Percentiles rank a stretch among this genome's conserved stretches.
Conservation (phyloP, 1,140 invertebrate genomes). For the Propsilocerus akamusi region DNA sequence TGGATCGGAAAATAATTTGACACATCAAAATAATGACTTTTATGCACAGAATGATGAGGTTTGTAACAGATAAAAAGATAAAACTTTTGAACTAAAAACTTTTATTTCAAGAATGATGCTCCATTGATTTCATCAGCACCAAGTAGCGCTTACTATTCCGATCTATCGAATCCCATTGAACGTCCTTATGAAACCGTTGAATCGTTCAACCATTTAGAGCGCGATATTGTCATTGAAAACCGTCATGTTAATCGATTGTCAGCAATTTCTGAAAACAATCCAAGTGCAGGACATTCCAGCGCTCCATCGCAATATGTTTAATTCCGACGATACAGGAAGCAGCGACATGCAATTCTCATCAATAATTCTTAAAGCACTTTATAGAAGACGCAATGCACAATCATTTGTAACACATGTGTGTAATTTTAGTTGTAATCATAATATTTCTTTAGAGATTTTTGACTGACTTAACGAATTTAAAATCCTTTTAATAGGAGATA, state of each 20-base stretch:
- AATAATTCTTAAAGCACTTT: no score
- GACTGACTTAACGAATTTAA: no score
- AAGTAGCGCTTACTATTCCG: constrained; percentile 41
- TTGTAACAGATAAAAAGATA: not conserved
- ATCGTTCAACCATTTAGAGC: not conserved
- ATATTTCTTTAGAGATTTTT: no score
- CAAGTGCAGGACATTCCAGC: not conserved
- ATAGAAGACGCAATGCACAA: no score
- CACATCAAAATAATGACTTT: not conserved
- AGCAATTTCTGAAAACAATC: not conserved
- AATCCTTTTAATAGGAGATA: no score
- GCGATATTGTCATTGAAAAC: not conserved
- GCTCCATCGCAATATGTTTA: not conserved
- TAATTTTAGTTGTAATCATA: no score
- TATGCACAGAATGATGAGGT: not conserved
- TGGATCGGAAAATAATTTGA: not conserved
- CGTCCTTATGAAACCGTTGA: not conserved
- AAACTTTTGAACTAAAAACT: not conserved
- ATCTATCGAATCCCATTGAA: constrained; percentile 19
- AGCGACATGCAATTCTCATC: no score
- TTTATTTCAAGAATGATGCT: constrained; percentile 17
- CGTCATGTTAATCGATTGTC: not conserved
- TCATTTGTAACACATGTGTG: no score
- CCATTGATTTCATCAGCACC: constrained; percentile 33
- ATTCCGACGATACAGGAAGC: no score